A percentile compares a stretch with the other conserved stretches of the same genome.
phyloP scores from a whole-genome alignment of 2,113 vertebrate species.

The Nothoprocta perdicaria region DNA sequence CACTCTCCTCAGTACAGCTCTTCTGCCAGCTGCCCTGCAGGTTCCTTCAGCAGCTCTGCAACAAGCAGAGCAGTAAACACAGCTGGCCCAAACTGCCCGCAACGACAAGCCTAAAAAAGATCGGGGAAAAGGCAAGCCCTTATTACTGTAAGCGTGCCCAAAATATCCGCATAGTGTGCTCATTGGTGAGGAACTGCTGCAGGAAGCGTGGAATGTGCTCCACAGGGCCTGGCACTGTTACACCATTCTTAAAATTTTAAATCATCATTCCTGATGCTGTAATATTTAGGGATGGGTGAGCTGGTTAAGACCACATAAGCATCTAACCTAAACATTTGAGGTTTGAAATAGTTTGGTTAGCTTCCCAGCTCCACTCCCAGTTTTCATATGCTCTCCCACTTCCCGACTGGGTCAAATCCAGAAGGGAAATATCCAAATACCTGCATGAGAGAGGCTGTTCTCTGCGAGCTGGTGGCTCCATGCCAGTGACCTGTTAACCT shows the following conservation, averaged over 20 bases:
- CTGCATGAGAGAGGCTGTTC: constrained; percentile 30
- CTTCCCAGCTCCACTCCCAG: constrained; percentile 52
- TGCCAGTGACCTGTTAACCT: constrained; percentile 60
- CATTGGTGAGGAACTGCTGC: neutral
- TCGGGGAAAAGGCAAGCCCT: neutral
- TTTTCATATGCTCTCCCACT: constrained; percentile 28
- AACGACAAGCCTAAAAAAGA: neutral
- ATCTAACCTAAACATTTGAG: constrained; percentile 62
- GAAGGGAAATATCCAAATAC: constrained; percentile 58
- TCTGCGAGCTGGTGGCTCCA: constrained; percentile 32
- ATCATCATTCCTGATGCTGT: constrained; percentile 28
- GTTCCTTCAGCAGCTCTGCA: neutral
- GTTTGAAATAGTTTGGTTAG: constrained; percentile 43
- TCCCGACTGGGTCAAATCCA: constrained; percentile 48
- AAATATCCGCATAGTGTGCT: neutral
- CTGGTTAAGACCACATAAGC: constrained; percentile 31
- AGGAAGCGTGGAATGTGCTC: neutral
- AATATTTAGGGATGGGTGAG: constrained; percentile 47
- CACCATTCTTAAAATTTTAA: constrained; percentile 31
- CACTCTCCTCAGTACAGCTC: neutral
- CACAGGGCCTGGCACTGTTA: constrained; percentile 50
- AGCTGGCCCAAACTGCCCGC: neutral
- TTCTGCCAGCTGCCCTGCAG: neutral
- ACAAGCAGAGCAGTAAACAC: neutral
- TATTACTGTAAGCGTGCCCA: neutral